A percentile compares a stretch with the other conserved stretches of the same genome.
phyloP scores from a whole-genome alignment of 2,797 vertebrate genomes.

The Hypotaenidia philippensis region DNA sequence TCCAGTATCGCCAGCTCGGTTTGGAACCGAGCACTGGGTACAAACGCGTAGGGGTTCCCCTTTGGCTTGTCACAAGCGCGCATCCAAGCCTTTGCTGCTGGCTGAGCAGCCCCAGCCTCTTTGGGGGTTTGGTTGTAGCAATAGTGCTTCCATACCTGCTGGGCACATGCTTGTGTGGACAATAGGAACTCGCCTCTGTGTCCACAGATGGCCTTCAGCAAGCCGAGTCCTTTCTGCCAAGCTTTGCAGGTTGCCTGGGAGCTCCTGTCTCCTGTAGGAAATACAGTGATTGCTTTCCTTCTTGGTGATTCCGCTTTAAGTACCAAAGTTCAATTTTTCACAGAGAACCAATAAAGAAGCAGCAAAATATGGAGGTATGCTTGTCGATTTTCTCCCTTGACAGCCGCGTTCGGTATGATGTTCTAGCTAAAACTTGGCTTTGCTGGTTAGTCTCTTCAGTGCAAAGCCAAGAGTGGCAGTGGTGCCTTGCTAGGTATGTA shows the following conservation, averaged over 20 bases:
- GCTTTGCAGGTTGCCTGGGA: background rate
- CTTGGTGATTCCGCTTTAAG: background rate
- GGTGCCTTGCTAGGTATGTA: background rate
- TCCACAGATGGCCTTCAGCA: background rate
- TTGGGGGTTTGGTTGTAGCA: background rate
- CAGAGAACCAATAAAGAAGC: background rate
- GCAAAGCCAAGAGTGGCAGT: background rate
- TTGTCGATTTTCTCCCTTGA: background rate
- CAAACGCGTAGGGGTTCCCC: background rate
- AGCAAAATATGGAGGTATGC: background rate
- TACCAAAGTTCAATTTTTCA: background rate
- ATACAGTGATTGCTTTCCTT: accelerated
- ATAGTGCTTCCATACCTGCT: background rate
- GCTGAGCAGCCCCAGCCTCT: background rate
- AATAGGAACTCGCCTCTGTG: accelerated
- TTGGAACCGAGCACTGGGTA: background rate
- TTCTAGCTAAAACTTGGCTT: background rate
- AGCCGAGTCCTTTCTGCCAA: background rate
- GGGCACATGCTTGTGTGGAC: accelerated
- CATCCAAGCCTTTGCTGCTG: background rate
- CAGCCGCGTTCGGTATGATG: accelerated
- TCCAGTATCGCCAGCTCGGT: background rate
- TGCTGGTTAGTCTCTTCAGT: background rate
- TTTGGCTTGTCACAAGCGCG: accelerated
- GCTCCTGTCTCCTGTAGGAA: background rate